Evolutionary conservation across 2,888 invertebrate genomes (phyloP), one percentile per base, ranked within the genome.

Genomic region (Hoplodrina ambigua): DNA sequence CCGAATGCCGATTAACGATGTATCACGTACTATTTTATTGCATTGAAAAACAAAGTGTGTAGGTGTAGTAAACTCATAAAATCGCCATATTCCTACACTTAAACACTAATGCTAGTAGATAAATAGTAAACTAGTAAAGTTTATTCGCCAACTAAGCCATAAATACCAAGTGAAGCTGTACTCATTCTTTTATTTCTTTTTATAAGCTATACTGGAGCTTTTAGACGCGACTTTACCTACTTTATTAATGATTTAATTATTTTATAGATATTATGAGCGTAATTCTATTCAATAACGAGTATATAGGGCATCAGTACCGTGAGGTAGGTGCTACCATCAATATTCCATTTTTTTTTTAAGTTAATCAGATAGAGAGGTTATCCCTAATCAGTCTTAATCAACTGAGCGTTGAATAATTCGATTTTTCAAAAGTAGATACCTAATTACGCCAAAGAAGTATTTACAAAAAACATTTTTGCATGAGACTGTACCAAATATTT

Each of bases 91-190:
- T 30, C 33, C 63, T 56, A 33, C 62, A 69, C 65, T 65, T 53
- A 64, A 56, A 50, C 33, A 54, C 55, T 66, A 64, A 60, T 66
- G n/a, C 46, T 62, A 30, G 55, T 46, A 68, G 44, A 72, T 54
- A 69, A 75, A 66, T 69, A 69, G 76, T 80, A 64, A 68, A 62
- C 49, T 74, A 53, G 77, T 61, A 11, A 70, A 80, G 50, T 61
- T 78, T 73, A 67, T 54, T 65, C 52, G 46, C 19, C n/a, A 54
- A 57, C 41, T 57, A 61, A 61, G 33, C 20, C 44, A 30, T 52
- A 46, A 63, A 55, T 44, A 17, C 15, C n/a, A 11, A 30, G 25
- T 20, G 60, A 57, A 69, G 46, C n/a, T 25, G 37, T 44, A 30
- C 20, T n/a, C 25, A 58, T 57, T 41, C 2, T 77, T 69, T 57